These are phyloP conservation scores for Girardinus metallicus DNA, from an alignment of 2,797 vertebrate genomes.

Conservation along the genomic window DNA sequence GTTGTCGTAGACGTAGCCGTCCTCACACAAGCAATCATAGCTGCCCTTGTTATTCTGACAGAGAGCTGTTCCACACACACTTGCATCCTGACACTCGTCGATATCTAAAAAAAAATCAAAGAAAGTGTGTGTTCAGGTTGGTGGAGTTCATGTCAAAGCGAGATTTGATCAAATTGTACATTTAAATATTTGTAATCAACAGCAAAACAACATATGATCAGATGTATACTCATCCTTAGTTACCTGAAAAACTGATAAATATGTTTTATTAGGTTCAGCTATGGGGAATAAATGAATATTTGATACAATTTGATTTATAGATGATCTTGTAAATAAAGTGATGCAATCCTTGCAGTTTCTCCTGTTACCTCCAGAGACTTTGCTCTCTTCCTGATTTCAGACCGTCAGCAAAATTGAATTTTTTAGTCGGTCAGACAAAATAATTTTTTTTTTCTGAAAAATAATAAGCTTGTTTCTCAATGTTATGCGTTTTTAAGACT, in stretches of 20 bases:
- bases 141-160: neutral
- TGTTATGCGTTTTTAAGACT: neutral
- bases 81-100: conserved; percentile 84
- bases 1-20: conserved; percentile 86
- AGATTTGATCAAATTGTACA: neutral
- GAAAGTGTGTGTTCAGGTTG: conserved; percentile 15
- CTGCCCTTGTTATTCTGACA: conserved; percentile 88
- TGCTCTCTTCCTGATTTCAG: neutral
- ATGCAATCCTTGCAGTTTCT: neutral
- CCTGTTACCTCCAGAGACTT: neutral
- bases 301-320: neutral
- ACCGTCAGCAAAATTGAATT: neutral
- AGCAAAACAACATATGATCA: neutral
- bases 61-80: conserved; percentile 87
- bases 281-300: neutral
- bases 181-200: neutral
- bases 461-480: neutral
- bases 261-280: neutral
- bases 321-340: neutral
- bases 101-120: conserved; percentile 82
- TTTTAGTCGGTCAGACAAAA: neutral
- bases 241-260: neutral
- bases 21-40: conserved; percentile 88
- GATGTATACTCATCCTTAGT: neutral
- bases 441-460: neutral